Conservation (phyloP, 2,888 invertebrate species). For the Harpagoxenus sublaevis region DNA sequence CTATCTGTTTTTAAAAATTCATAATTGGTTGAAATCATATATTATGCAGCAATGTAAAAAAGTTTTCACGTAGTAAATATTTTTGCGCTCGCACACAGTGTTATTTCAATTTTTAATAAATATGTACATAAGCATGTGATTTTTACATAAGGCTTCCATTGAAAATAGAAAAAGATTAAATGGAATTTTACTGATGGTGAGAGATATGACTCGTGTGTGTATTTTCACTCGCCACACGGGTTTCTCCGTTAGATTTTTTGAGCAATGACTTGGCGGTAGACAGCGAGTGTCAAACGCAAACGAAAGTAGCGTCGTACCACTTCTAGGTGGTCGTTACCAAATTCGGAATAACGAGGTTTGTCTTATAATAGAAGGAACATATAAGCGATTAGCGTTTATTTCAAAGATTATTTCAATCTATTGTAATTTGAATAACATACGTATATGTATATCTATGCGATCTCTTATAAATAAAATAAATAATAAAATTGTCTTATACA, state of each 20-base stretch:
- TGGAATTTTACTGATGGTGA: slow-evolving; percentile 26
- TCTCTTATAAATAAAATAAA: neutral
- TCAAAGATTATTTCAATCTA: neutral
- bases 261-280: slow-evolving; percentile 42
- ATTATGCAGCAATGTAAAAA: neutral
- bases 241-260: slow-evolving; percentile 57
- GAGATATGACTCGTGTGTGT: slow-evolving; percentile 41
- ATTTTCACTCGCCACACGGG: slow-evolving; percentile 14
- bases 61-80: neutral
- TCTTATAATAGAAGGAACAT: neutral
- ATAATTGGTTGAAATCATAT: too few relatives aligned
- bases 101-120: neutral
- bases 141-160: neutral
- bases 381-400: neutral
- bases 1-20: neutral
- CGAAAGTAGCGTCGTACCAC: slow-evolving; percentile 39
- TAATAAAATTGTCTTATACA: neutral
- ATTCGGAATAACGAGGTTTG: slow-evolving; percentile 51
- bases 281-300: slow-evolving; percentile 36
- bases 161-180: neutral
- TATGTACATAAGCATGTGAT: neutral
- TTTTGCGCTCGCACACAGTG: neutral
- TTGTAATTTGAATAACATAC: neutral
- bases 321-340: slow-evolving; percentile 57
- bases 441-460: neutral